These are phyloP conservation scores for Cryptosula pallasiana DNA, from an alignment of 2,888 invertebrate species.

Conservation along the genomic window DNA sequence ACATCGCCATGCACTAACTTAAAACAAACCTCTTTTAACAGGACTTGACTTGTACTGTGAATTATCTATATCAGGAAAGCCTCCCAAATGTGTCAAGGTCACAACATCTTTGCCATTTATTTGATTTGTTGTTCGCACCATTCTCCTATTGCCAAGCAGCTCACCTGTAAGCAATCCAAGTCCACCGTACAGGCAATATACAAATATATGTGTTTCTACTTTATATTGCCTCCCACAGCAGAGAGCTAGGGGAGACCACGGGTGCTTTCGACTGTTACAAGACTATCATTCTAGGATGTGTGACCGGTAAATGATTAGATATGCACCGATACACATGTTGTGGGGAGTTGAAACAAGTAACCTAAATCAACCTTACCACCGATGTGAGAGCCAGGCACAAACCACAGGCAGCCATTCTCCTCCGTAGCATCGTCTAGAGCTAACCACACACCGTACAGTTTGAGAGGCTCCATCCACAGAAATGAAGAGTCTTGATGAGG, in stretches of 20 bases:
- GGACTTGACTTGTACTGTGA: not conserved
- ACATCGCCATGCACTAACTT: not conserved
- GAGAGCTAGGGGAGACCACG: too few species aligned
- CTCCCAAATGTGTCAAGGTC: not conserved
- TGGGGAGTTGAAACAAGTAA: too few species aligned
- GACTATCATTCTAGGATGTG: too few species aligned
- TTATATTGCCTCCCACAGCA: too few species aligned
- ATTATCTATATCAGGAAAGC: not conserved
- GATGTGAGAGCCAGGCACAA: constrained; percentile 85
- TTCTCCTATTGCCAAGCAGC: not conserved
- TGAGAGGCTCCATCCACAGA: constrained; percentile 72
- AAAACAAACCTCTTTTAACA: constrained; percentile 22
- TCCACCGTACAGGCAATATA: too few species aligned
- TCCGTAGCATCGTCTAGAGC: constrained; percentile 86
- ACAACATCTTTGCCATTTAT: not conserved
- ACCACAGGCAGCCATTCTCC: constrained; percentile 92
- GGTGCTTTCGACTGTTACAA: too few species aligned
- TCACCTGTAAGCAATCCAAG: too few species aligned
- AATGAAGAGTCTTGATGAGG: constrained; percentile 73
- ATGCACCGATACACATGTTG: too few species aligned
- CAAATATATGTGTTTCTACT: too few species aligned
- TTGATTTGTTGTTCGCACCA: not conserved
- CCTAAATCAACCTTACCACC: constrained; percentile 56
- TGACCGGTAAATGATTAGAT: too few species aligned
- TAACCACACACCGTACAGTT: constrained; percentile 82